Percentiles rank a stretch among this genome's conserved stretches.
phyloP scores from a whole-genome alignment of 2,888 invertebrate genomes.

The Lordiphosa andalusiaca region DNA sequence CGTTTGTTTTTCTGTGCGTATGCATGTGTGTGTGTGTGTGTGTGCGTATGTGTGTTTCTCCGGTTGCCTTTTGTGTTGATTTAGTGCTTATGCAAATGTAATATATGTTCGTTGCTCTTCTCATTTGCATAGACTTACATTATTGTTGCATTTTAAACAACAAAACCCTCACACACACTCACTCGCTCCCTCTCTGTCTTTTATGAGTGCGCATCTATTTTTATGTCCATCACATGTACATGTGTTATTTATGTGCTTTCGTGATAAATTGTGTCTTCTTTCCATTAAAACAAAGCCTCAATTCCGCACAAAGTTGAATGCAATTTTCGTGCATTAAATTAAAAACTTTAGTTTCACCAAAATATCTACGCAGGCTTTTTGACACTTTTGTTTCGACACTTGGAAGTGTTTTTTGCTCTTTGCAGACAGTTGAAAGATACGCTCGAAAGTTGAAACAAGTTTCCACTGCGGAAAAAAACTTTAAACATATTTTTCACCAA shows the following conservation, averaged over 20 bases:
- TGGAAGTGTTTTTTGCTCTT: constrained; percentile 61
- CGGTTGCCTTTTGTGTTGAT: constrained; percentile 35
- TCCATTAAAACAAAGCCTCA: constrained; percentile 7
- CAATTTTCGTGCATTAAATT: constrained; percentile 63
- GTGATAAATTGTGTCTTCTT: constrained; percentile 54
- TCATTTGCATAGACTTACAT: constrained; percentile 63
- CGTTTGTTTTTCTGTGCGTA: constrained; percentile 12
- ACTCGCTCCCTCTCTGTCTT: constrained; percentile 25
- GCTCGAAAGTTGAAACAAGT: constrained; percentile 30
- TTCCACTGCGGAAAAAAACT: constrained; percentile 48
- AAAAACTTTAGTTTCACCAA: constrained; percentile 43
- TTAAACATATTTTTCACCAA: constrained; percentile 53
- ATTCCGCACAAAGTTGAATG: constrained; percentile 35
- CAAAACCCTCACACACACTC: constrained; percentile 21
- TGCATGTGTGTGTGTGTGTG: constrained; percentile 29
- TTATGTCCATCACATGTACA: constrained; percentile 43
- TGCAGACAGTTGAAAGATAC: constrained; percentile 44
- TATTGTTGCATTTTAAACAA: constrained; percentile 68
- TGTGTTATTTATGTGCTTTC: constrained; percentile 56
- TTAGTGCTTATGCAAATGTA: constrained; percentile 75
- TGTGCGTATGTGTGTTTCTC: constrained; percentile 36
- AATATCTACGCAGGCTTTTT: constrained; percentile 59
- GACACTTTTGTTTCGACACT: constrained; percentile 74
- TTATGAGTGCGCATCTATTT: constrained; percentile 31
- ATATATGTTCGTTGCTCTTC: constrained; percentile 48